phyloP scores from a whole-genome alignment of 1,140 invertebrate species.

The Vanessa tameamea region DNA sequence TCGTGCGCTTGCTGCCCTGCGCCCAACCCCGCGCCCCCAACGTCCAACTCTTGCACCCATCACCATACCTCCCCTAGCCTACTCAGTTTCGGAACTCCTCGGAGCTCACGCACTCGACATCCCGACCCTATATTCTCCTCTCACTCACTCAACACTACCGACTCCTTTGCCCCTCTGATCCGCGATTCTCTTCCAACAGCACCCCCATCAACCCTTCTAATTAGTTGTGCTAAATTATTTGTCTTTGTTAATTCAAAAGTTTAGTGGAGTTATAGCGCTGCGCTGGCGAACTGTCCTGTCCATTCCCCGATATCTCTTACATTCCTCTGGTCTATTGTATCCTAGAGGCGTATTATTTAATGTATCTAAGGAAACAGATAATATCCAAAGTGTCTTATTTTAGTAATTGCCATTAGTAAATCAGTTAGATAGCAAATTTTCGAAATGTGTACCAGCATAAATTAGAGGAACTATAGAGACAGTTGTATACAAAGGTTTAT shows the following conservation, averaged over 20 bases:
- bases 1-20: slow-evolving; percentile 75
- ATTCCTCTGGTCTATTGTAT: slow-evolving; percentile 65
- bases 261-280: slow-evolving; percentile 38
- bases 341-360: slow-evolving; percentile 49
- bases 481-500: slow-evolving; percentile 66
- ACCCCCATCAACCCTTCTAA: slow-evolving; percentile 77
- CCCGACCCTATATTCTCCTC: slow-evolving; percentile 73
- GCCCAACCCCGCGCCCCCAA: slow-evolving; percentile 65
- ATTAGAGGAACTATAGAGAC: slow-evolving; percentile 66
- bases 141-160: slow-evolving; percentile 66
- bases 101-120: slow-evolving; percentile 75
- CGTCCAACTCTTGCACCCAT: slow-evolving; percentile 72
- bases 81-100: slow-evolving; percentile 76
- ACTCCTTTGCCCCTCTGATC: slow-evolving; percentile 85
- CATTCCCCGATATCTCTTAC: slow-evolving; percentile 65
- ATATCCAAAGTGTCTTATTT: slow-evolving; percentile 79
- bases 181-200: slow-evolving; percentile 75
- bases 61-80: slow-evolving; percentile 67
- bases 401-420: slow-evolving; percentile 76
- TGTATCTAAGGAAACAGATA: slow-evolving; percentile 73
- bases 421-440: slow-evolving; percentile 76
- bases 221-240: slow-evolving; percentile 21
- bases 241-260: slow-evolving; percentile 26
- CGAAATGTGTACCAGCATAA: slow-evolving; percentile 71
- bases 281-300: slow-evolving; percentile 49